phyloP scores from a whole-genome alignment of 2,797 vertebrate species.

The Phalanger gymnotis region DNA sequence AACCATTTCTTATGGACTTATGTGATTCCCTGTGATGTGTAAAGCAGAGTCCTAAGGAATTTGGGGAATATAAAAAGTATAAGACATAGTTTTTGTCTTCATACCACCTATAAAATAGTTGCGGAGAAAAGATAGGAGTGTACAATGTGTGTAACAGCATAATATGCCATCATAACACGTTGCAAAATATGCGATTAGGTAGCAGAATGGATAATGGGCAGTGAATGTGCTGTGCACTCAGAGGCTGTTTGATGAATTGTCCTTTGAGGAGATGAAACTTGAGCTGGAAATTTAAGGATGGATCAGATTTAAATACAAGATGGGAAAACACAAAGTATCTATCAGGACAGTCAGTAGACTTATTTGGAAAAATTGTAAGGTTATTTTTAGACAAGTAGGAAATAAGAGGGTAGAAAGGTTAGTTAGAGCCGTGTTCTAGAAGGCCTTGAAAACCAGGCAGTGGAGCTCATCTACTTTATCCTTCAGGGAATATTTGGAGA shows the following conservation, averaged over 20 bases:
- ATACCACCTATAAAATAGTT: neutral
- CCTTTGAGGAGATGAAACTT: neutral
- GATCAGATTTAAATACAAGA: neutral
- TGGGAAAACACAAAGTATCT: neutral
- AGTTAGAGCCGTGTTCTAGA: neutral
- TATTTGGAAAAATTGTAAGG: neutral
- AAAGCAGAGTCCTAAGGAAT: neutral
- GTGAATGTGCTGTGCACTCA: neutral
- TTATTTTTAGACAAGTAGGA: neutral
- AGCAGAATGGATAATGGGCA: slow-evolving; percentile 21
- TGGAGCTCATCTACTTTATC: neutral
- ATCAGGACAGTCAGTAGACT: neutral
- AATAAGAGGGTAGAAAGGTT: neutral
- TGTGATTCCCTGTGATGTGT: neutral
- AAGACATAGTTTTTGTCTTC: neutral
- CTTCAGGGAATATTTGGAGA: neutral
- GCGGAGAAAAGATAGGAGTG: neutral
- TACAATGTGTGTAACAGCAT: neutral
- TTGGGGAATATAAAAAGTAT: neutral
- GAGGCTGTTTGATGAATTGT: neutral
- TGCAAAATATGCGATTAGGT: neutral
- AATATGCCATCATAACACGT: neutral
- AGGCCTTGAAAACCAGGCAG: neutral
- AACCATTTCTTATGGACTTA: neutral
- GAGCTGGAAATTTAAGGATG: neutral